Percentiles rank a stretch among this genome's conserved stretches.
These are phyloP conservation scores for Ptychobarbus kaznakovi DNA, from an alignment of 2,797 vertebrate species.

Conservation along the genomic window DNA sequence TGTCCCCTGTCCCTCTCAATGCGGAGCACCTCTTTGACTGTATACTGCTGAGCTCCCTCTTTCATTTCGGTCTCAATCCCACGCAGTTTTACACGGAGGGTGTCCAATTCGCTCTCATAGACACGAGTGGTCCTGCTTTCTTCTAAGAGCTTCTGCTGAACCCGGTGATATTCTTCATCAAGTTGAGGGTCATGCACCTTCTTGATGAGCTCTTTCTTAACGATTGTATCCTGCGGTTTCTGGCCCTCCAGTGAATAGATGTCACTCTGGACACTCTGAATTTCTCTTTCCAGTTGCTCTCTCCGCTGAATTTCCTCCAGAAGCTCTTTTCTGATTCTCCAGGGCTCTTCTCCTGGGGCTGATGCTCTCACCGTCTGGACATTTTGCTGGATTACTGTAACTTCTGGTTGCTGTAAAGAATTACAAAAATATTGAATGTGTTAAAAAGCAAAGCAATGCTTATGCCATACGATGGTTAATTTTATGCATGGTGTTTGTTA, in stretches of 20 bases:
- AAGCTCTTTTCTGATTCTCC: conserved; percentile 89
- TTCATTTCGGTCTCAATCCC: conserved; percentile 85
- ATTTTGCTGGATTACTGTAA: conserved; percentile 68
- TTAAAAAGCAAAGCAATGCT: background rate
- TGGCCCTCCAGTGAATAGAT: conserved; percentile 88
- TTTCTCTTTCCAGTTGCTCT: conserved; percentile 90
- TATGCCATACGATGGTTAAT: background rate
- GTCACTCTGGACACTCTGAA: conserved; percentile 86
- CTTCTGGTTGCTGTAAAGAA: conserved; percentile 84
- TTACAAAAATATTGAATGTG: background rate
- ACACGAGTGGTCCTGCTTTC: conserved; percentile 87
- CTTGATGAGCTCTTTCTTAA: conserved; percentile 92
- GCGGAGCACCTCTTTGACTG: conserved; percentile 93
- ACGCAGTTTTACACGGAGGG: conserved; percentile 80
- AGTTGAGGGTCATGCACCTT: conserved; percentile 92
- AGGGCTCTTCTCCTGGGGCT: conserved; percentile 80
- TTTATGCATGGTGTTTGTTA: background rate
- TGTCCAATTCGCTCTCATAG: conserved; percentile 87
- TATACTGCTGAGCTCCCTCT: conserved; percentile 91
- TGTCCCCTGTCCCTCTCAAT: conserved; percentile 91
- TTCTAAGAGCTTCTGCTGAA: conserved; percentile 87
- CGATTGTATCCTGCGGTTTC: conserved; percentile 87
- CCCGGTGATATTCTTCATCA: conserved; percentile 87
- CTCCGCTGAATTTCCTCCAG: conserved; percentile 89
- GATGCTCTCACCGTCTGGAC: conserved; percentile 72